A percentile compares a stretch with the other conserved stretches of the same genome.
Conservation (phyloP, 2,113 vertebrate species). For the Salvelinus alpinus region DNA sequence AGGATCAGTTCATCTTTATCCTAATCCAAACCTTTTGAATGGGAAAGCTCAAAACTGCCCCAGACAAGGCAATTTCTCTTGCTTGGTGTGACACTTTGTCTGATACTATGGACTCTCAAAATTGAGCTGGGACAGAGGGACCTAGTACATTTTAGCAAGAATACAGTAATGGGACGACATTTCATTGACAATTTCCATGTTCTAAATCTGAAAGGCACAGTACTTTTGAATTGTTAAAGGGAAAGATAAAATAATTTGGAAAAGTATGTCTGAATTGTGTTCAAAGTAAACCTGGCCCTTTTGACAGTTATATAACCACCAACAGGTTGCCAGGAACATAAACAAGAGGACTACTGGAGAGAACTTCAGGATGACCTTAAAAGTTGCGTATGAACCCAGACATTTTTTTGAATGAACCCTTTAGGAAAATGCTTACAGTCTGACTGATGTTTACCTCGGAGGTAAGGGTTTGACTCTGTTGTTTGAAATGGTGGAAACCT, state of each 20-base stretch:
- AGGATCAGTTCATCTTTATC: conserved; percentile 44
- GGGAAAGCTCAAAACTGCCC: conserved; percentile 20
- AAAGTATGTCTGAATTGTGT: background rate
- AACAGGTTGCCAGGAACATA: background rate
- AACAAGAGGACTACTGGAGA: no score
- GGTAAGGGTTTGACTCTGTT: no score
- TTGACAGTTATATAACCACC: no score
- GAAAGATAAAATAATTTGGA: no score
- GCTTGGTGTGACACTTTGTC: background rate
- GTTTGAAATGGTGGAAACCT: background rate
- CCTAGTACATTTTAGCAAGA: no score
- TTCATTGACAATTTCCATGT: background rate
- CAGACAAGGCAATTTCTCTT: background rate
- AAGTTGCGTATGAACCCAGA: no score
- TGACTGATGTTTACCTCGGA: no score
- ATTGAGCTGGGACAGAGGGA: background rate
- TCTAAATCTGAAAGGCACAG: background rate
- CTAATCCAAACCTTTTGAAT: conserved; percentile 34
- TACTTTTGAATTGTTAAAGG: background rate
- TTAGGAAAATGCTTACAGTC: no score
- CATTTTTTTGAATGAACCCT: no score
- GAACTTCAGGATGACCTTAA: no score
- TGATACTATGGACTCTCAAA: background rate
- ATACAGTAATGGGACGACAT: background rate
- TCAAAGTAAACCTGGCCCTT: background rate